phyloP scores from a whole-genome alignment of 2,797 vertebrate species.

The Megalops cyprinoides region DNA sequence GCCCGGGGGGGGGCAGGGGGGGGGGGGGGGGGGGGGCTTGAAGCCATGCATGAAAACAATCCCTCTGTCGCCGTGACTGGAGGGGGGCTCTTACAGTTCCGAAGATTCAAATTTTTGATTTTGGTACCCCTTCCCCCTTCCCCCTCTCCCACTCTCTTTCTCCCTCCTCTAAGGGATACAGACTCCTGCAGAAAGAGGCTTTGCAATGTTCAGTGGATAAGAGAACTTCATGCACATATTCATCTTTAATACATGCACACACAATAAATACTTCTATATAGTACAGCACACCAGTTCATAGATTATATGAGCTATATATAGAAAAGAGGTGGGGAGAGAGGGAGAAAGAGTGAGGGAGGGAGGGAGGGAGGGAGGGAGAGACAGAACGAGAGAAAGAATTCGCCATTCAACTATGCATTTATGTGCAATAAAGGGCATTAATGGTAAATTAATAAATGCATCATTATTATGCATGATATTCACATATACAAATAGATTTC shows the following conservation, averaged over 20 bases:
- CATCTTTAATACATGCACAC: not conserved
- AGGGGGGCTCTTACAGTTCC: not conserved
- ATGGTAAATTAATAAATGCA: not conserved
- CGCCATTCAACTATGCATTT: not conserved
- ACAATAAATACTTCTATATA: not conserved
- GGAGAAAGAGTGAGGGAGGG: constrained; percentile 40
- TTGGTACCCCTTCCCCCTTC: too few relatives aligned
- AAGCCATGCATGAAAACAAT: too few relatives aligned
- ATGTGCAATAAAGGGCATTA: not conserved
- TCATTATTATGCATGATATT: not conserved
- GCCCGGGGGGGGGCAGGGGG: not conserved
- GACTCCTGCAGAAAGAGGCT: not conserved
- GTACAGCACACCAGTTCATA: not conserved
- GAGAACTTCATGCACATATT: not conserved
- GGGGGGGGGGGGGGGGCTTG: too few relatives aligned
- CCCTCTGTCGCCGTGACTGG: not conserved
- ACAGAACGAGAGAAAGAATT: not conserved
- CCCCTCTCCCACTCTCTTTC: too few relatives aligned
- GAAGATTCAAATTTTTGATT: too few relatives aligned
- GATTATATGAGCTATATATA: too few relatives aligned
- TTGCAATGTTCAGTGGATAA: not conserved
- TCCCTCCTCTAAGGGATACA: too few relatives aligned
- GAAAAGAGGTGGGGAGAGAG: not conserved
- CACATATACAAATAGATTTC: not conserved
- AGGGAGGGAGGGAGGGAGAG: constrained; percentile 23